Base-by-base conservation (phyloP, 2,797 vertebrate genomes). In the Brachymystax lenok region DNA sequence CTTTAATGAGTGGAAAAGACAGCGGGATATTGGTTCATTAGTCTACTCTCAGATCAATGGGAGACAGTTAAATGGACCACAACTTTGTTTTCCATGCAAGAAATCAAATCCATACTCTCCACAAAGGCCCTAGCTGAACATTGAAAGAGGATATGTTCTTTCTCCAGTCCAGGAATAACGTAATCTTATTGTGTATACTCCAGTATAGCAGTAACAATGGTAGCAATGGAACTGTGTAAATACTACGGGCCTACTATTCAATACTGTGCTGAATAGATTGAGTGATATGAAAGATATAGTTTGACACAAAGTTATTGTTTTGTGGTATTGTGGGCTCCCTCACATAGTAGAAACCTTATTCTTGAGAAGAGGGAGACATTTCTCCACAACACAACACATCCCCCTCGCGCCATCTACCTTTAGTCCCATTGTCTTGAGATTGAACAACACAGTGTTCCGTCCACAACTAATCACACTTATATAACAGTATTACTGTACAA, bases 51-150 rank as follows among this genome's bases (percentile, higher is more conserved):
- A 64, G 63, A 28, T 64, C 63, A 64, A 64, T 64, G 10, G 40
- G 40, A 64, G 24, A 27, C 8, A 5, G 21, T 12, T 64, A 5
- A 28, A 16, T 28, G 13, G 63, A 64, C 63, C 63, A 12, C 24
- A 64, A 28, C 24, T 12, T 27, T 64, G 80, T 79, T 80, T 88
- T 87, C 66, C 16, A 68, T 30, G 86, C 81, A 75, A 84, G 74
- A 86, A 88, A 79, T 16, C 74, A 85, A 89, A 90, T 90, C 87
- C 86, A 90, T 90, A 52, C 71, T 73, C 73, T 84, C 77, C 89
- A 90, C 14, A 24, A n/a, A 51, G 40, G 21, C 69, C 12, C 10
- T 27, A 24, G 21, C 69, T 27, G 69, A 59, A 59, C 40, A 51
- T 6, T 70, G n/a, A 46, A 70, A 70, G 5, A 6, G 14, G 40